Base-by-base conservation (phyloP, 2,888 invertebrate species). In the Athrips mouffetella region DNA sequence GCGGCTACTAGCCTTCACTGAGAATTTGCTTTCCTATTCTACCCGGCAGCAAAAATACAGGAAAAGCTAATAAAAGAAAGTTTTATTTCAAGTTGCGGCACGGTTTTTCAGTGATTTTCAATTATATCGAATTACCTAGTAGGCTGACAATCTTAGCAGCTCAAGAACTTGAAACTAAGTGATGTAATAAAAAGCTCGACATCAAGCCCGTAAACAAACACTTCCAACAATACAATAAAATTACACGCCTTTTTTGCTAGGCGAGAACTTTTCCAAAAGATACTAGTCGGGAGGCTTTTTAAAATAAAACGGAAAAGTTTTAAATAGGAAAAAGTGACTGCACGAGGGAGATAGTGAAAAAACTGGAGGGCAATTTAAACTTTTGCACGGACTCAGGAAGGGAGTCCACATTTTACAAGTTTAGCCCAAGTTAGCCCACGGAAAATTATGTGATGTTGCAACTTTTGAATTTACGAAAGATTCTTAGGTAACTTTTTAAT, bases 251-350 rank as follows among this genome's bases (percentile, higher is more conserved):
- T 64, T 65, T 63, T 65, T 60, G 67, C 65, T 61, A 61, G 51
- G 51, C 54, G 49, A 76, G n/a, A n/a, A n/a, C n/a, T n/a, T 59
- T 64, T 62, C 54, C 67, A 60, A 65, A 61, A 67, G 62, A 60
- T 65, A 46, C 37, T 33, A 35, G 45, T 35, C 27, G 23, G 11
- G 47, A 52, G 69, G 68, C 71, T 70, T 75, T 75, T 73, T 72
- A 71, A 77, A 83, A 84, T 76, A 81, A 83, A 86, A 80, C 71
- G 76, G 64, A 68, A 83, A 87, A 86, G 80, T 86, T 87, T n/a
- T 83, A 83, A 83, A 87, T 84, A 80, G 80, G 82, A 83, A 85
- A 85, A 85, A 83, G 78, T 79, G 77, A 78, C 76, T 77, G 78
- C 71, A 72, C 63, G 67, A 54, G 69, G 65, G 68, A 81, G 84